Percentiles rank a stretch among this genome's conserved stretches.
These are phyloP conservation scores for Octonoba sinensis DNA, from an alignment of 2,888 invertebrate species.

Conservation along the genomic window DNA sequence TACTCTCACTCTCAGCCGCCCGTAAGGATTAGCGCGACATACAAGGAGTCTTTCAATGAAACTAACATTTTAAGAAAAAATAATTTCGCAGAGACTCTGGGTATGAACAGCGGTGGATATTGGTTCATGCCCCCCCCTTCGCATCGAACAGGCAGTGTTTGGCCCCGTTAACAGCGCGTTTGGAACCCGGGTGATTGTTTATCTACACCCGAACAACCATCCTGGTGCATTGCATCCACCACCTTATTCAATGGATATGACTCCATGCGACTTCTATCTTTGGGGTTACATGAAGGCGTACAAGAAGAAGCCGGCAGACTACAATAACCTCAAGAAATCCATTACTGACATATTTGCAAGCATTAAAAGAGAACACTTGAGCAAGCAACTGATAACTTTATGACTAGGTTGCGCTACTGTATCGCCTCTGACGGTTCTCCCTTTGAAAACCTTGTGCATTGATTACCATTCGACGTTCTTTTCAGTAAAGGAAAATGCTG, in stretches of 20 bases:
- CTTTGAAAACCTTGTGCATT: not conserved
- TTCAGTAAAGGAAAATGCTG: no score
- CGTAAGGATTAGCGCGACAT: no score
- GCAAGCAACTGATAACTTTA: not conserved
- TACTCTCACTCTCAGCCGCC: no score
- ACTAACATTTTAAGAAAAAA: no score
- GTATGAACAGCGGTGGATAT: no score
- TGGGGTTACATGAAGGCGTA: no score
- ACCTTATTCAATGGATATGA: no score
- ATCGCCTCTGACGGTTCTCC: not conserved
- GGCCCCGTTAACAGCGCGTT: not conserved
- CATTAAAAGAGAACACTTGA: slow-evolving; percentile 1
- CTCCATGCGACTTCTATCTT: no score
- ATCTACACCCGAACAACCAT: slow-evolving; percentile 2
- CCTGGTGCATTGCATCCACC: slow-evolving; percentile 1
- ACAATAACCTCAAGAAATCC: not conserved
- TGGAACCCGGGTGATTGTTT: not conserved
- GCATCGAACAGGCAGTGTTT: not conserved
- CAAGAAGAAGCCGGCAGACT: no score
- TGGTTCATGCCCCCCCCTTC: not conserved
- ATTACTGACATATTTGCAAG: slow-evolving; percentile 7
- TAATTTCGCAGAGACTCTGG: no score
- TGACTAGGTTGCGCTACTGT: slow-evolving; percentile 3
- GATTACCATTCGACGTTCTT: not conserved
- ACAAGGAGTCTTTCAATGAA: no score